Evolutionary conservation across 2,888 invertebrate genomes (phyloP).

Genomic region (Reticulitermes lucifugus): DNA sequence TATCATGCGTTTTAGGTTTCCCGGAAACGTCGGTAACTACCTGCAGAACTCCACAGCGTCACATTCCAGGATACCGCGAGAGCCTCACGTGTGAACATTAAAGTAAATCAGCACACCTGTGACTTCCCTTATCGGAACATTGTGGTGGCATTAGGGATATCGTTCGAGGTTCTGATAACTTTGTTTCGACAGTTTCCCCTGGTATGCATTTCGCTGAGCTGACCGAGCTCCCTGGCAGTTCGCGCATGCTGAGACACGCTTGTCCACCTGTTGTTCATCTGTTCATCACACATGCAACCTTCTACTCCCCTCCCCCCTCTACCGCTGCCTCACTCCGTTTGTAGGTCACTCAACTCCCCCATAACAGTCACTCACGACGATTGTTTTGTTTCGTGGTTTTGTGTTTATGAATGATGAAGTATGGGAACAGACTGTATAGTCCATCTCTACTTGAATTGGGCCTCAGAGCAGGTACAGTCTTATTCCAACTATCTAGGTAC

Average conservation of each 20-base stretch:
- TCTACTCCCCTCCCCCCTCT: not conserved
- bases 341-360: conserved; percentile 31
- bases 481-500: not conserved
- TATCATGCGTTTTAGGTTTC: too few relatives aligned
- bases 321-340: not conserved
- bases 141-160: too few relatives aligned
- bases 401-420: conserved; percentile 36
- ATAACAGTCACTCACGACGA: conserved; percentile 5
- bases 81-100: too few relatives aligned
- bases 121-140: too few relatives aligned
- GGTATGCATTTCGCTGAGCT: not conserved
- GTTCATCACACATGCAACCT: conserved; percentile 11
- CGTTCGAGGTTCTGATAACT: too few relatives aligned
- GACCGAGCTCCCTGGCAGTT: not conserved
- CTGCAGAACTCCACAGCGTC: too few relatives aligned
- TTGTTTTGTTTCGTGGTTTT: conserved; percentile 33
- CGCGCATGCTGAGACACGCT: not conserved
- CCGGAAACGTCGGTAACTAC: too few relatives aligned
- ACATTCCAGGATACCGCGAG: too few relatives aligned
- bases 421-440: conserved; percentile 15
- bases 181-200: too few relatives aligned
- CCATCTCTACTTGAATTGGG: not conserved
- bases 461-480: not conserved
- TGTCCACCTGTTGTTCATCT: conserved; percentile 2
- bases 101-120: too few relatives aligned